Conservation (phyloP, 2,113 vertebrate genomes). For the Scortum barcoo region DNA sequence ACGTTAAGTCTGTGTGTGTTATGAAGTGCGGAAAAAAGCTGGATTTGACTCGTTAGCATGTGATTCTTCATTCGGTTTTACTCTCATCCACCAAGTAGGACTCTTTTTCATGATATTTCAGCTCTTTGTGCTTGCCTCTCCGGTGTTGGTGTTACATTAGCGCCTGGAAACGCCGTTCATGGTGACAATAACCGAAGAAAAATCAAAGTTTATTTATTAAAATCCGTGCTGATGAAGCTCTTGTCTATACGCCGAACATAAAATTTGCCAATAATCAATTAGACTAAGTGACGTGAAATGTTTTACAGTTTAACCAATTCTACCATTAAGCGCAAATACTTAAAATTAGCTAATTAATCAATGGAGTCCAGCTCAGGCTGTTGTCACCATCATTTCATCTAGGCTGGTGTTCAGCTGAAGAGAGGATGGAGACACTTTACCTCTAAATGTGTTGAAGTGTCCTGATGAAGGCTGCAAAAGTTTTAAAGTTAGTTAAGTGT, state of each 20-base stretch:
- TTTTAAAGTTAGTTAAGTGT: not conserved
- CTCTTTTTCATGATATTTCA: not conserved
- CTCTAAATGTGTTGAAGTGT: not conserved
- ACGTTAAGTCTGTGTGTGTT: accelerated
- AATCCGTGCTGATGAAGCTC: accelerated
- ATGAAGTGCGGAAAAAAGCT: accelerated
- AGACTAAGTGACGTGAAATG: accelerated
- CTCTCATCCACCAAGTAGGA: not conserved
- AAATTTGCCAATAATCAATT: accelerated
- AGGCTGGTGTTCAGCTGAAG: too few relatives aligned
- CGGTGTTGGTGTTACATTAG: not conserved
- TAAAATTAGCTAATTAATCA: not conserved
- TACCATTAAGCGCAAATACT: not conserved
- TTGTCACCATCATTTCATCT: too few relatives aligned
- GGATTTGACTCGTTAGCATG: accelerated
- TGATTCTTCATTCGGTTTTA: not conserved
- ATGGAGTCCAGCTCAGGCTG: not conserved
- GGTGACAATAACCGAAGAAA: not conserved
- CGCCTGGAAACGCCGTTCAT: accelerated
- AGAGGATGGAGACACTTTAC: too few relatives aligned
- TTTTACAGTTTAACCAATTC: accelerated
- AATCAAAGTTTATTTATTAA: not conserved
- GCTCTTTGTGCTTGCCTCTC: not conserved
- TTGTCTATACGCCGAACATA: not conserved
- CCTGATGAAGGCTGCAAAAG: not conserved